phyloP scores from a whole-genome alignment of 2,888 invertebrate species.

The Timema cristinae region DNA sequence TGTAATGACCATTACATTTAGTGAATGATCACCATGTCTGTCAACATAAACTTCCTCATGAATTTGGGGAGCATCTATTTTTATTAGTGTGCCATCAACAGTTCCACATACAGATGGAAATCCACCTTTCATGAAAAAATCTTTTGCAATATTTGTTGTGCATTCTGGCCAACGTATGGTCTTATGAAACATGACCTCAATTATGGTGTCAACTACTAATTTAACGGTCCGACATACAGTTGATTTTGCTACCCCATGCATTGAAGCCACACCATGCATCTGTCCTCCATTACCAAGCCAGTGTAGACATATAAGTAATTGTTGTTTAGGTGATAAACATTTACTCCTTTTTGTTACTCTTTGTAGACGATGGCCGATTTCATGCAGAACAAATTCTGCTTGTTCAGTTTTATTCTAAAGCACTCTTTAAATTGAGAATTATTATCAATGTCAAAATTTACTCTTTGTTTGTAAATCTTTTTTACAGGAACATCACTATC shows the following conservation, averaged over 20 bases:
- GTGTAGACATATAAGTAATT: neutral
- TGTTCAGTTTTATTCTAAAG: neutral
- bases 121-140: neutral
- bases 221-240: neutral
- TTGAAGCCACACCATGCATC: neutral
- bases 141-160: neutral
- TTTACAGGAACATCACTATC: neutral
- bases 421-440: neutral
- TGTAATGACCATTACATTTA: neutral
- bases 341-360: neutral
- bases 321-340: neutral
- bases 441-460: constrained; percentile 2
- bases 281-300: constrained; percentile 7
- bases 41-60: neutral
- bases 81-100: too few species aligned
- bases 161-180: neutral
- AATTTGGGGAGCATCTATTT: neutral
- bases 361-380: neutral
- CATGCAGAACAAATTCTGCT: neutral
- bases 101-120: neutral
- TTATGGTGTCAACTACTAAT: neutral
- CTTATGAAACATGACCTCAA: neutral
- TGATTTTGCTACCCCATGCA: constrained; percentile 7
- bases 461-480: neutral
- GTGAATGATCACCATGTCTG: neutral